These are phyloP conservation scores for Parascotia fuliginaria DNA, from an alignment of 2,888 invertebrate species.

Conservation along the genomic window DNA sequence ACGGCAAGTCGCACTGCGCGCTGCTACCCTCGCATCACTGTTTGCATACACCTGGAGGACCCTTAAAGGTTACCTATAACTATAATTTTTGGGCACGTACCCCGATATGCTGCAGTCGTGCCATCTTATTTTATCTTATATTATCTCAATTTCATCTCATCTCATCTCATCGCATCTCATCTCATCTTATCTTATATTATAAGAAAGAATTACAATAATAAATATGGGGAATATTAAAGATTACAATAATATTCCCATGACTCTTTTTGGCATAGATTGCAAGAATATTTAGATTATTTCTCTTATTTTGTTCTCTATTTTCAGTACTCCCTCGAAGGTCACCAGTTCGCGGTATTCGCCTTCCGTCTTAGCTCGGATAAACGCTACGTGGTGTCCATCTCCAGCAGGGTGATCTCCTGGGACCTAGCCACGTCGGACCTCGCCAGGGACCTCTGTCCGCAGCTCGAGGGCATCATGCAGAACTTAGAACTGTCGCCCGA, in stretches of 20 bases:
- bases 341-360: slow-evolving; percentile 98
- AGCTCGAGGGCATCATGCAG: slow-evolving; percentile 98
- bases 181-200: too few species aligned
- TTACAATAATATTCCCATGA: too few species aligned
- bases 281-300: too few species aligned
- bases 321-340: slow-evolving; percentile 98
- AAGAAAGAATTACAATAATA: too few species aligned
- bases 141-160: too few species aligned
- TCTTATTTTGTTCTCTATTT: not conserved
- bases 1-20: slow-evolving; percentile 95
- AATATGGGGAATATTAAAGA: too few species aligned
- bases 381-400: slow-evolving; percentile 97
- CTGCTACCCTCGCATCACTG: slow-evolving; percentile 97
- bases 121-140: too few species aligned
- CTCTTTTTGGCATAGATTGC: too few species aligned
- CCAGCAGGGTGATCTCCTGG: slow-evolving; percentile 98
- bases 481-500: slow-evolving; percentile 96
- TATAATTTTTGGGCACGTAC: not conserved
- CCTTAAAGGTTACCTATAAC: slow-evolving; percentile 90
- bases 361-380: slow-evolving; percentile 95
- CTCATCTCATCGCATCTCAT: too few species aligned
- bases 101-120: too few species aligned
- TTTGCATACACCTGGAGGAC: slow-evolving; percentile 99
- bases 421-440: slow-evolving; percentile 98
- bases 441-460: slow-evolving; percentile 95